These are phyloP conservation scores for Puma concolor DNA, from an alignment of 2,113 vertebrate species.

Conservation along the genomic window DNA sequence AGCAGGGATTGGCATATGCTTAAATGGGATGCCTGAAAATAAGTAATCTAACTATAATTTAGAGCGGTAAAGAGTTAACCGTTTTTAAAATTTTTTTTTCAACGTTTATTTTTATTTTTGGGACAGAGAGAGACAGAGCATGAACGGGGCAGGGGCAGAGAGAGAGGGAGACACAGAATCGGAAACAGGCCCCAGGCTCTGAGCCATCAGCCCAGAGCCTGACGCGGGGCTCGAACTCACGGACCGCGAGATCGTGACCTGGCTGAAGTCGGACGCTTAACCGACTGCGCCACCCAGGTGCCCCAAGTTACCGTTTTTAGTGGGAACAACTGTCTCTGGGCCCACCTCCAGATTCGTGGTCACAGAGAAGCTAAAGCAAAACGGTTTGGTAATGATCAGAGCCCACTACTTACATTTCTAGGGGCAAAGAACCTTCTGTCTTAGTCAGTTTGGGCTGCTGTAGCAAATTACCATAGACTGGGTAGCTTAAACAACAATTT, in stretches of 20 bases:
- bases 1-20: neutral
- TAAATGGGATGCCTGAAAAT: neutral
- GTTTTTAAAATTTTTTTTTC: too few species aligned
- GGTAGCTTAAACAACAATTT: neutral
- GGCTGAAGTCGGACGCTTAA: too few species aligned
- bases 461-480: neutral
- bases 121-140: too few species aligned
- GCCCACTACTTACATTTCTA: neutral
- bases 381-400: neutral
- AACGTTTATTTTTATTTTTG: too few species aligned
- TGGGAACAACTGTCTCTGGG: neutral
- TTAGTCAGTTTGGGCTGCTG: neutral
- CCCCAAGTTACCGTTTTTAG: neutral
- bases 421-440: neutral
- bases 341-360: neutral
- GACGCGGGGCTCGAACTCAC: too few species aligned
- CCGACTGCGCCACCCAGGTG: too few species aligned
- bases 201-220: too few species aligned
- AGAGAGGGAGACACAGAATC: too few species aligned
- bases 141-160: too few species aligned
- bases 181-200: too few species aligned
- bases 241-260: too few species aligned
- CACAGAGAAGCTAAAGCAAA: neutral
- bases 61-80: neutral
- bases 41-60: neutral